These are phyloP conservation scores for Anguilla japonica DNA, from an alignment of 2,113 vertebrate genomes.

Conservation along the genomic window DNA sequence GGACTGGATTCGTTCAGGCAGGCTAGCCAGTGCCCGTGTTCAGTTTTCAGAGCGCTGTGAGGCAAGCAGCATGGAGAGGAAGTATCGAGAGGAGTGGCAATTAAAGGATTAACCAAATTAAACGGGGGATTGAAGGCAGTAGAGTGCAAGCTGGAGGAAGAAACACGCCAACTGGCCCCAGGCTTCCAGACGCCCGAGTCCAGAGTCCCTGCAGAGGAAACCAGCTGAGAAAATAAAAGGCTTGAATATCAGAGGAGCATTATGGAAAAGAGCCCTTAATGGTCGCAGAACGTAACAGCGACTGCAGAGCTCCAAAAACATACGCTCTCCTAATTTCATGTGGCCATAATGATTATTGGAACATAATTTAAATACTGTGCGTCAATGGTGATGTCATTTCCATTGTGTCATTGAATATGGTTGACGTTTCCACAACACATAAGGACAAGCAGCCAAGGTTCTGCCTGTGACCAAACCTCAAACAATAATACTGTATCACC, in stretches of 20 bases:
- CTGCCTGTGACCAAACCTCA: not conserved
- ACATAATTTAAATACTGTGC: not conserved
- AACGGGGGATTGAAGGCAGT: not conserved
- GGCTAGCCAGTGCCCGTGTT: not conserved
- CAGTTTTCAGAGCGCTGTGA: not conserved
- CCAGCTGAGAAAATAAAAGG: not conserved
- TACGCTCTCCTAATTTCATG: not conserved
- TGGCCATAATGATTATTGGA: not conserved
- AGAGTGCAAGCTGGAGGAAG: not conserved
- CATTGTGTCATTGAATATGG: not conserved
- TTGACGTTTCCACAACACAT: not conserved
- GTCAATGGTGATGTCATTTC: too few relatives aligned
- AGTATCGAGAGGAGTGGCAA: conserved; percentile 2
- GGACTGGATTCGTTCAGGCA: not conserved
- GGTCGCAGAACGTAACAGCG: not conserved
- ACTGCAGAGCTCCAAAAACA: not conserved
- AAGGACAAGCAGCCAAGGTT: not conserved
- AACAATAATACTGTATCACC: not conserved
- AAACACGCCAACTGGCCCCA: not conserved
- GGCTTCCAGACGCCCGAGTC: not conserved
- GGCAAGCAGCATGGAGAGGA: conserved; percentile 26
- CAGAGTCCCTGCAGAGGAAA: not conserved
- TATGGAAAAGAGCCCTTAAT: not conserved
- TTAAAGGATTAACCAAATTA: conserved; percentile 17
- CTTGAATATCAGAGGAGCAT: not conserved